Evolutionary conservation across 64 coral and sea anemone species (phyloP).

Genomic region (Hydrozoanthus tunicans): DNA sequence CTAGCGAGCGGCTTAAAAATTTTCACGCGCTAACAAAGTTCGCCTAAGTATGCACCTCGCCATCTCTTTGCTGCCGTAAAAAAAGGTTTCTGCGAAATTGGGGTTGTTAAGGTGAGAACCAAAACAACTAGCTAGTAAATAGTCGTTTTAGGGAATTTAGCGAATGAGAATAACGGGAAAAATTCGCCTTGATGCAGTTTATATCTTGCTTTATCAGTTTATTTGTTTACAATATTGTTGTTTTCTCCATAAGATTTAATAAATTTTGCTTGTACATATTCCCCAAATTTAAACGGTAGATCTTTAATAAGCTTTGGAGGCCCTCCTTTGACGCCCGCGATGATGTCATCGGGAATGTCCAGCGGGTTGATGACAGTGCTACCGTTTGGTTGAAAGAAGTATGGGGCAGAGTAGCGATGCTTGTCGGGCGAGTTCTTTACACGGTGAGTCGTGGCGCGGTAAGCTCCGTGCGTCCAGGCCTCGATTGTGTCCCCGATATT

Average conservation of each 20-base stretch:
- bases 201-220: neutral
- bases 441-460: conserved; percentile 66
- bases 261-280: conserved; percentile 77
- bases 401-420: conserved; percentile 68
- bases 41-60: no score
- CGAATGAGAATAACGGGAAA: no score
- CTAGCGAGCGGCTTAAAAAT: no score
- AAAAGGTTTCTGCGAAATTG: no score
- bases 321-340: conserved; percentile 1
- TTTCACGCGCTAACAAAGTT: no score
- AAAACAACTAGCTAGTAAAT: no score
- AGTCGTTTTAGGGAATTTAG: no score
- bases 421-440: conserved; percentile 63
- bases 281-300: conserved; percentile 77
- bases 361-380: conserved; percentile 54
- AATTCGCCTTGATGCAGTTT: no score
- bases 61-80: no score
- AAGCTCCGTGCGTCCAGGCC: conserved; percentile 69
- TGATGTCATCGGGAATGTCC: conserved; percentile 50
- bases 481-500: conserved; percentile 76
- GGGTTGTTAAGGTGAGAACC: no score
- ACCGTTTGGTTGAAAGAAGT: conserved; percentile 69
- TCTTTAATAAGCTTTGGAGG: conserved; percentile 38
- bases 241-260: conserved; percentile 38
- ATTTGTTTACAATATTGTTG: neutral